Evolutionary conservation across 2,888 invertebrate genomes (phyloP), one percentile per base, ranked within the genome.

Genomic region (Ormyrus labotus): DNA sequence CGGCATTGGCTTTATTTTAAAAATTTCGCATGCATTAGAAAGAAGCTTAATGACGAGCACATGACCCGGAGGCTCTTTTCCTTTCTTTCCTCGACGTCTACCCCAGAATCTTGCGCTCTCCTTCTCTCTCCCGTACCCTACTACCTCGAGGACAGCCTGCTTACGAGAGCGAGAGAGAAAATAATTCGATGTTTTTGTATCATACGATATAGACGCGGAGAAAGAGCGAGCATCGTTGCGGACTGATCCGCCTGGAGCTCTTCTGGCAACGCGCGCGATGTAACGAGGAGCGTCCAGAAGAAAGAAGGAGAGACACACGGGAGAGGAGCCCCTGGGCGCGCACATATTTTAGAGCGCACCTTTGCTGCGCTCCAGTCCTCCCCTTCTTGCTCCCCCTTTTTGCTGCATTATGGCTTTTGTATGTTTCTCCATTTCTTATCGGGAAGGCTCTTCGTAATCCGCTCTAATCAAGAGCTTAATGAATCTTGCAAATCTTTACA

Each of bases 261-360:
- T n/a, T 84, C 80, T 83, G 84, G 85, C 87, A 85, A 0, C 47
- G 87, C 47, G 87, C 51, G 71, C 63, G 87, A 87, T 89, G 88
- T 89, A 90, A 90, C 90, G 89, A 88, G 88, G 86, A 88, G 89
- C 88, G 89, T 88, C 67, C 67, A 60, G 69, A 86, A 88, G 87
- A 87, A 60, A 65, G 65, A 48, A 57, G 11, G 70, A 48, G 34
- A 34, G 34, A 34, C 34, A 34, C 34, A 72, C 47, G 58, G 63
- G 34, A 48, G 51, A 63, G 85, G 85, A 82, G 88, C 90, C 87
- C 83, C 83, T 73, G 88, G 86, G 77, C 73, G 84, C 83, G 34
- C 89, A 89, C 89, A 90, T 90, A 90, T 90, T 90, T 90, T 90
- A 90, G 90, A 89, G 87, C 88, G 86, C 87, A 86, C 87, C 77